Evolutionary conservation across 2,888 invertebrate genomes (phyloP), one percentile per base, ranked within the genome.

Genomic region (Coleophora flavipennella): DNA sequence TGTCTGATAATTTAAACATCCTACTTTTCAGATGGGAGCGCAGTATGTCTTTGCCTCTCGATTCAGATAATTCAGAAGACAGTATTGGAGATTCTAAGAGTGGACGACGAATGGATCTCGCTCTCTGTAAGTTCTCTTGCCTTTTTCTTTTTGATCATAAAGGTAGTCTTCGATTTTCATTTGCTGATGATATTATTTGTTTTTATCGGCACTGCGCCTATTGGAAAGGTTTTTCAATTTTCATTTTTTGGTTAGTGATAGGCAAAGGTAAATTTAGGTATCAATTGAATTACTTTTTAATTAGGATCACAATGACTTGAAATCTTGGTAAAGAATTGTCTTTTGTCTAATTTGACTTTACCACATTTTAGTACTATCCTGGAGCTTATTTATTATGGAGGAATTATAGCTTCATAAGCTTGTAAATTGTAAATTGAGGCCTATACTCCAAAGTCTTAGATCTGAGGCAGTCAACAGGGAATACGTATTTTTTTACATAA

Each of bases 91-190:
- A 85, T 43, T 58, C 68, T 33, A 83, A 83, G 56, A 64, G 84
- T 45, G 86, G 88, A 47, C 86, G 92, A 53, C 91, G 92, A 72
- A 93, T 93, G 92, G 94, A 94, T 66, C 90, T 93, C 69, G 92
- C 93, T 45, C 85, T 94, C 67, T 94, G 94, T 94, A 91, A 94
- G 94, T 81, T 20, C 20, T 20, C 55, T 51, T 52, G 50, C 38
- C 45, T 53, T 46, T 48, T 55, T 51, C 55, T 56, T 20, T 20
- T 20, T 20, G 20, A 20, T 59, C 53, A 48, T 49, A 69, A n/a
- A n/a, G n/a, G n/a, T 77, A 80, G 78, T 69, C 61, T 77, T 77
- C 62, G 66, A 54, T 79, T 79, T 78, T 80, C 63, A 74, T 83
- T 81, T 79, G 83, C 83, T 77, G 71, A 68, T 53, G 62, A 69